Base-by-base conservation (phyloP, 2,113 vertebrate genomes). In the Channa maculata region DNA sequence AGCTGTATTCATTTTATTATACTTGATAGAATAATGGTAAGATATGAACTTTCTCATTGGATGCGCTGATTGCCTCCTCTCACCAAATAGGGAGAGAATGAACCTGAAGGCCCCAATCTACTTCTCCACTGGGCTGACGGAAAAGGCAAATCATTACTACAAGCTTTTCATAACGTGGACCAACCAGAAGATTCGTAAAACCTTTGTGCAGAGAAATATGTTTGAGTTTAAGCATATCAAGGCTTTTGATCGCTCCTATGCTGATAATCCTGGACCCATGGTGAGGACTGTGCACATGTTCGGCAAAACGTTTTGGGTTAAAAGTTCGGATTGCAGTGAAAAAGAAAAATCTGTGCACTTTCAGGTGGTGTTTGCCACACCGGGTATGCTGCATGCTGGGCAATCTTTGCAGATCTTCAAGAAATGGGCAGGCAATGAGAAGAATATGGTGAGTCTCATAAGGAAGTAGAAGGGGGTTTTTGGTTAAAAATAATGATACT, bases 191-290 rank as follows among this genome's bases (percentile, higher is more conserved):
- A 99, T 99, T 67, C 89, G 98, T 38, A 99, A 99, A 45, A 99
- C 98, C 0, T 99, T 99, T 5, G 98, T 99, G 5, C 98, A 99
- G 88, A 96, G 98, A 83, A 99, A 99, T 92, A 99, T 99, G 98
- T 99, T 99, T 74, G 98, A 99, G 74, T 99, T 99, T 89, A 99
- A 99, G 66, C 98, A 99, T 90, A 99, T 99, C 86, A 99, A 99
- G 84, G 91, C 98, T 2, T 99, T 99, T 0, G 98, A 99, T 77
- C 92, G 97, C 38, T 94, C 98, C 0, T 99, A 97, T 2, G 96
- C 96, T 0, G 98, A 99, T 85, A 99, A 99, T 59, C 98, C 97
- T 0, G 98, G 98, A 3, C 98, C 98, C 0, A 99, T 99, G 98
- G 98, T 98, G 67, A 45, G 80, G 24, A 24, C 24, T 24, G 24